phyloP scores from a whole-genome alignment of 1,140 invertebrate genomes.

The Drosophila saltans region DNA sequence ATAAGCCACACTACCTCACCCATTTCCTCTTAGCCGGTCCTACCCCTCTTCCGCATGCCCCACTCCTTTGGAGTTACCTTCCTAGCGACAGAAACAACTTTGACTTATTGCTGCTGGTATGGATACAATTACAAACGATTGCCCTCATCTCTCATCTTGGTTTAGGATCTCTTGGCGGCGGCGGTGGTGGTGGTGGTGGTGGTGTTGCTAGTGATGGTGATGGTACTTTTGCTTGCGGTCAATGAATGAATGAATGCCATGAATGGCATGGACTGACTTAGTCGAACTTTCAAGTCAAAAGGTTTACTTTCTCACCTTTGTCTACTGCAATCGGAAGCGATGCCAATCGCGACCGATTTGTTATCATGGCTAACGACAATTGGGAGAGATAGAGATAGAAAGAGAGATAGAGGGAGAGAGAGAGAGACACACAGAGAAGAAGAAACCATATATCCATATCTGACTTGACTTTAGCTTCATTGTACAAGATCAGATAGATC shows the following conservation, averaged over 20 bases:
- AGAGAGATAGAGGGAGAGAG: too few relatives aligned
- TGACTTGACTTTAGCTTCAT: conserved; percentile 42
- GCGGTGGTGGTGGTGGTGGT: neutral
- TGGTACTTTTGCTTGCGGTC: conserved; percentile 57
- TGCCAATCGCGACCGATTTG: conserved; percentile 69
- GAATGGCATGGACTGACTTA: conserved; percentile 22
- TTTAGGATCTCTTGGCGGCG: neutral
- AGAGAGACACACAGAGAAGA: conserved; percentile 10
- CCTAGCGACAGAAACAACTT: conserved; percentile 53
- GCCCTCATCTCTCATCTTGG: conserved; percentile 29
- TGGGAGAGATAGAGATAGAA: neutral
- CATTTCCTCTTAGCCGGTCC: neutral
- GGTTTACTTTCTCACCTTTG: conserved; percentile 70
- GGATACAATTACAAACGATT: conserved; percentile 79
- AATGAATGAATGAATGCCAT: conserved; percentile 63
- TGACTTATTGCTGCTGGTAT: conserved; percentile 77
- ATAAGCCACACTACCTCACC: neutral
- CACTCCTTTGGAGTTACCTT: neutral
- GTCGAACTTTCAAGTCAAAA: conserved; percentile 23
- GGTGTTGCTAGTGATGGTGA: neutral
- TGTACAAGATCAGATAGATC: conserved; percentile 46
- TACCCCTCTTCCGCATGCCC: neutral
- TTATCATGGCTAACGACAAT: conserved; percentile 64
- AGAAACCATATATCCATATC: conserved; percentile 69
- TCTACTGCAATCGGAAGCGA: conserved; percentile 73